Evolutionary conservation across 2,888 invertebrate species (phyloP).

Genomic region (Oligia latruncula): DNA sequence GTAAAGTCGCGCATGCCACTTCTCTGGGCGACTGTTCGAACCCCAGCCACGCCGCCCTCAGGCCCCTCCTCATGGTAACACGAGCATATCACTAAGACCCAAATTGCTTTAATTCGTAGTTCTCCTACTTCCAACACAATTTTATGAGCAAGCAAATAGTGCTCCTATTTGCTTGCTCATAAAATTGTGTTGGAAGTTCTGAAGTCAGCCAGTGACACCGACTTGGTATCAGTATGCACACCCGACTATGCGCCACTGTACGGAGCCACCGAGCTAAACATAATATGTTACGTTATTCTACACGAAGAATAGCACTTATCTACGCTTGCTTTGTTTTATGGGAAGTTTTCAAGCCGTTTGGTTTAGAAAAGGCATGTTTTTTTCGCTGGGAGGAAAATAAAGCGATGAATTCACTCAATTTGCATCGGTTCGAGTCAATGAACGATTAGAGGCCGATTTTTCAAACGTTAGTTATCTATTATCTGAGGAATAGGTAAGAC

Average conservation of each 20-base stretch:
- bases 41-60: not conserved
- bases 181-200: too few relatives aligned
- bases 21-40: not conserved
- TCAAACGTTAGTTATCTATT: not conserved
- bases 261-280: constrained; percentile 4
- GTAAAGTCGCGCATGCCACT: not conserved
- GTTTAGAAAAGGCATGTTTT: not conserved
- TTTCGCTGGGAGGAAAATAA: too few relatives aligned
- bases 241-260: not conserved
- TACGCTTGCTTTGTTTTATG: constrained; percentile 9
- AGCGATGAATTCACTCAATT: not conserved
- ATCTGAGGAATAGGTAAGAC: not conserved
- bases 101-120: not conserved
- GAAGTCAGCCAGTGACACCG: not conserved
- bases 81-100: not conserved
- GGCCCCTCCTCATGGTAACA: not conserved
- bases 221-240: constrained; percentile 30
- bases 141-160: not conserved
- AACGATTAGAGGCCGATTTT: not conserved
- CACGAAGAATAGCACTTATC: constrained; percentile 9
- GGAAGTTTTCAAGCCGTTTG: constrained; percentile 25
- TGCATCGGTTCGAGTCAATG: not conserved
- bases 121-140: not conserved
- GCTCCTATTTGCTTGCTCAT: too few relatives aligned
- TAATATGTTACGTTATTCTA: too few relatives aligned